Base-by-base conservation (phyloP, 2,888 invertebrate species). In the Lepidocyrtinus sp. region DNA sequence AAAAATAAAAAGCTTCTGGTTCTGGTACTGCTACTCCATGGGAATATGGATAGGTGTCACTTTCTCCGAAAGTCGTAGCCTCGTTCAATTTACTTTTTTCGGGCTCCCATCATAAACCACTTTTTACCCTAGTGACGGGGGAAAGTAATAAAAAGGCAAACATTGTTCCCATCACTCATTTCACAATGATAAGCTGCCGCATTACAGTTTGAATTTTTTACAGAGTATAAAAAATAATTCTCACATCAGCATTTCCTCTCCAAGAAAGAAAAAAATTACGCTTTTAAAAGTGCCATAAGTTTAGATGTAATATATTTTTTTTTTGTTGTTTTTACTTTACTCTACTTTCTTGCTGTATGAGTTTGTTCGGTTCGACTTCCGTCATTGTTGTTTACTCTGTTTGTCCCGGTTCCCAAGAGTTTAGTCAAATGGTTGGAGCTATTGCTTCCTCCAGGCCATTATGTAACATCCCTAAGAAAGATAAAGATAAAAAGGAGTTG, bases 401-500 rank as follows among this genome's bases (percentile, higher is more conserved):
- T n/a, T 50, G 50, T 73, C 67, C 61, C 67, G 50, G 74, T 80
- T 69, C 79, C 74, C 75, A 19, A 45, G 73, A 71, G 71, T 71
- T 71, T 71, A 71, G 71, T 71, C 71, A 71, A 63, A 71, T 71
- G 45, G 63, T 62, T 27, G 27, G 63, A 71, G 71, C 63, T 71
- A 71, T 71, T 61, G 71, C 71, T 71, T 71, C 71, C 71, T 71
- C 24, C 71, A 71, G 71, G 71, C 71, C 71, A 71, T 71, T 75
- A 68, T 62, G 59, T 68, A 68, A 70, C 50, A 75, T 26, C 55
- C 62, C 59, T 46, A 22, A 46, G 21, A 24, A 26, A 64, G 36
- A n/a, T 45, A 55, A 22, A 36, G 12, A 68, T 22, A 59, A 27
- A 46, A 19, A 72, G 22, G 17, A 55, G 46, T n/a, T n/a, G 65